A percentile compares a stretch with the other conserved stretches of the same genome.
Conservation (phyloP, 2,888 invertebrate species). For the Drosophila dives region DNA sequence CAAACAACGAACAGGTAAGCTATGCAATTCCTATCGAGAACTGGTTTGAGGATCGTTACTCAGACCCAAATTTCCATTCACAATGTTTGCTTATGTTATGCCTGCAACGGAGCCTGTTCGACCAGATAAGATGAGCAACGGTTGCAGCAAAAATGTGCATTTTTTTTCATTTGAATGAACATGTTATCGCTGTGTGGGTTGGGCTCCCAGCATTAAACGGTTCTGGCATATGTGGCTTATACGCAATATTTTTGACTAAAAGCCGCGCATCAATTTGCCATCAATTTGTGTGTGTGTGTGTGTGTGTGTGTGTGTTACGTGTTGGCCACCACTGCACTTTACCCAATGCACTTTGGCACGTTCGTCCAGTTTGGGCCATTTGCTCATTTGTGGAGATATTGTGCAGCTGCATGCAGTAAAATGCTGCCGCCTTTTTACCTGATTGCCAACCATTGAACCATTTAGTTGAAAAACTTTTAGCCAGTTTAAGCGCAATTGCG, state of each 20-base stretch:
- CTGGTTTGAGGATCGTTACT: conserved; percentile 7
- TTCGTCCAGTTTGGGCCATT: conserved; percentile 39
- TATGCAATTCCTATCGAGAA: background rate
- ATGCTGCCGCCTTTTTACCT: conserved; percentile 28
- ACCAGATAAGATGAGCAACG: conserved; percentile 20
- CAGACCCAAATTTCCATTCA: conserved; percentile 2
- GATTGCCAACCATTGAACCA: conserved; percentile 18
- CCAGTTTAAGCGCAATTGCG: conserved; percentile 17
- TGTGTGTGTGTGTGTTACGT: conserved; percentile 43
- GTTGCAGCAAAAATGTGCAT: conserved; percentile 45
- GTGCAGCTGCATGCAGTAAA: conserved; percentile 42
- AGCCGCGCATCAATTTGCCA: conserved; percentile 4
- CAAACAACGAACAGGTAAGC: conserved; percentile 85
- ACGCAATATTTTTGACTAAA: conserved; percentile 48
- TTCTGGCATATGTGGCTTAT: conserved; percentile 45
- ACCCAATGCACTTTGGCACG: conserved; percentile 54
- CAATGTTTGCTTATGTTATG: background rate
- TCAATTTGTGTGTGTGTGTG: background rate
- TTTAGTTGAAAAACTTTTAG: conserved; percentile 8
- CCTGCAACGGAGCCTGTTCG: conserved; percentile 11
- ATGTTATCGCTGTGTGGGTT: conserved; percentile 16
- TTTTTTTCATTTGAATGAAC: conserved; percentile 61
- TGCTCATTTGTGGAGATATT: conserved; percentile 19
- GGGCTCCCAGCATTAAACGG: background rate
- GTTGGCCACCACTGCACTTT: conserved; percentile 32